phyloP scores from a whole-genome alignment of 2,113 vertebrate species.

The Peromyscus leucopus region DNA sequence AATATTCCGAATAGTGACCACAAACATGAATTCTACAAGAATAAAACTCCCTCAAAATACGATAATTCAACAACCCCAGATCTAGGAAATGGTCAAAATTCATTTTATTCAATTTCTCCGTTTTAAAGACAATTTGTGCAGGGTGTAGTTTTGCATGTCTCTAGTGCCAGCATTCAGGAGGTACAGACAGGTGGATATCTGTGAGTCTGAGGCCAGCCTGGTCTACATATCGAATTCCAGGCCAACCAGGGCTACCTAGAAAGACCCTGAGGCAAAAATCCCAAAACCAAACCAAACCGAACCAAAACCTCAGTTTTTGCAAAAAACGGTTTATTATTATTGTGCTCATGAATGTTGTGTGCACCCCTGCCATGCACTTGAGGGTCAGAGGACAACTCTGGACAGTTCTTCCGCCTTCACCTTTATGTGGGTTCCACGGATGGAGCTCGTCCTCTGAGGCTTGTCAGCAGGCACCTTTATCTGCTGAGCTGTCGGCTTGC shows the following conservation, averaged over 20 bases:
- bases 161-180: not conserved
- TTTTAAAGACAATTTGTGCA: not conserved
- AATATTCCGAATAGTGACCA: slow-evolving; percentile 19
- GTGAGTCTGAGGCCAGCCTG: not conserved
- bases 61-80: not conserved
- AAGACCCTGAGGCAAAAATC: not conserved
- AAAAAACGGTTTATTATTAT: not conserved
- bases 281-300: not conserved
- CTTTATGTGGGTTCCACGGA: not conserved
- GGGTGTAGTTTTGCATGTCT: not conserved
- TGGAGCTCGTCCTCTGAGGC: too few relatives aligned
- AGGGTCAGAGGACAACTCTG: not conserved
- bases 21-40: not conserved
- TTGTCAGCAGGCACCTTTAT: too few relatives aligned
- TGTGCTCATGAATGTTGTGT: not conserved
- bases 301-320: not conserved
- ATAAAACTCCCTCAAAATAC: not conserved
- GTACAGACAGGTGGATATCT: not conserved
- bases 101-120: not conserved
- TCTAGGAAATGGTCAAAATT: not conserved
- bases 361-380: not conserved
- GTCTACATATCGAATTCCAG: not conserved
- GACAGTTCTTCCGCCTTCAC: not conserved
- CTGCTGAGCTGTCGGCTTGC: not conserved
- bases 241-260: not conserved